Evolutionary conservation across 2,888 invertebrate species (phyloP).

Genomic region (Calephelis perditalis): DNA sequence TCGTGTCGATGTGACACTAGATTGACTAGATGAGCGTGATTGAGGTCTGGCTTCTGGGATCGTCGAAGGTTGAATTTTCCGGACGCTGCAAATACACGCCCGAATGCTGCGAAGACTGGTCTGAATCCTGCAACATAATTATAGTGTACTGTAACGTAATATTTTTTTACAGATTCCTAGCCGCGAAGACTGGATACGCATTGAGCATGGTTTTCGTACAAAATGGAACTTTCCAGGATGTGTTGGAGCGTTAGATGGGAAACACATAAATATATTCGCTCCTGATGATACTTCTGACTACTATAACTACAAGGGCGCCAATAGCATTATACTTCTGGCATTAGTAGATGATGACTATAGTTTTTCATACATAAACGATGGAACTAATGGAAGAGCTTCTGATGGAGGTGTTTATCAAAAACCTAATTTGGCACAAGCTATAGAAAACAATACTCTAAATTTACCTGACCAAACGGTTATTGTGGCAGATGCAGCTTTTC

Average conservation of each 20-base stretch:
- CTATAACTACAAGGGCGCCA: slow-evolving; percentile 13
- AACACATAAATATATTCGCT: slow-evolving; percentile 13
- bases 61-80: background rate
- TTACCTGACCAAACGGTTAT: slow-evolving; percentile 27
- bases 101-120: no score
- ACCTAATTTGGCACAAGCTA: slow-evolving; percentile 17
- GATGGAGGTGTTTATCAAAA: slow-evolving; percentile 29
- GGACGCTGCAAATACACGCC: no score
- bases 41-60: slow-evolving; percentile 4
- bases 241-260: slow-evolving; percentile 9
- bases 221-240: slow-evolving; percentile 11
- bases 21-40: slow-evolving; percentile 15
- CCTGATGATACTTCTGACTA: slow-evolving; percentile 9
- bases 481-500: slow-evolving; percentile 33
- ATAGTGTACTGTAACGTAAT: no score
- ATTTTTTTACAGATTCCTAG: slow-evolving; percentile 11
- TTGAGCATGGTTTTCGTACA: slow-evolving; percentile 7
- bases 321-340: slow-evolving; percentile 27
- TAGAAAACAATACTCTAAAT: slow-evolving; percentile 19
- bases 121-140: no score
- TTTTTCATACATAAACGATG: slow-evolving; percentile 28
- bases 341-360: slow-evolving; percentile 26
- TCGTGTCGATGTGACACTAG: no score
- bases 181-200: slow-evolving; percentile 9
- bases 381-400: slow-evolving; percentile 34